Evolutionary conservation across 1,140 invertebrate genomes (phyloP), one percentile per base, ranked within the genome.

Genomic region (Pseudachorutes palmiensis): DNA sequence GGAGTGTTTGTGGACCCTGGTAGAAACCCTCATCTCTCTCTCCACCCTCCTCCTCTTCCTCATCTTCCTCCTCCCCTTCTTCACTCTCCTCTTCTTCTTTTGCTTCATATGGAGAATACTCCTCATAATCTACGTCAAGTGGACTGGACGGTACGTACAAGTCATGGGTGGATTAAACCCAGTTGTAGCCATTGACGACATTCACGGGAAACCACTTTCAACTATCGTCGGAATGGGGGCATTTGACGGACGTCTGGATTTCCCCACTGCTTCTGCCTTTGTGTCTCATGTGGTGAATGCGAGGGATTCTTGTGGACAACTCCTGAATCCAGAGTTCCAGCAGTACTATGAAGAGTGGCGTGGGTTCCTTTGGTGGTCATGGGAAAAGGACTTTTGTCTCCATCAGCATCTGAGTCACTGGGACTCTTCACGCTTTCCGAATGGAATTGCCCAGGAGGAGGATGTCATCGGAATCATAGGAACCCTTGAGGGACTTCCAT

Each of bases 181-280:
- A 9, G 65, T 73, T 26, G 31, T 73, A 2, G 71, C 71, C 1
- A 41, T 68, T 1, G 71, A 73, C 29, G 69, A 73, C 29, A 51
- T 67, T 48, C 55, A 73, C 33, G 64, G 58, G 2, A 58, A 69
- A 32, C 71, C 71, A 0, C 28, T 73, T 9, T 66, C 60, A 55
- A 70, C 71, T 36, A 70, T 73, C n/a, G 69, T 73, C 26, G 71
- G 71, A 5, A 68, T 68, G 64, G 71, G 71, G 2, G 68, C 68
- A 2, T 73, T 73, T 45, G 66, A 66, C 26, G 22, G 58, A 9
- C 65, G 71, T 26, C 41, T 62, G 12, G 41, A 57, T 60, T 36
- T 64, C 1, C 55, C 68, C 5, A 31, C 24, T 36, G 41, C 62
- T 19, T 33, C 36, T 22, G 61, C 64, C 22, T 70, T 58, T 62